A percentile compares a stretch with the other conserved stretches of the same genome.
These are phyloP conservation scores for Macaca nemestrina DNA, from an alignment of 2,113 vertebrate species.

Conservation along the genomic window DNA sequence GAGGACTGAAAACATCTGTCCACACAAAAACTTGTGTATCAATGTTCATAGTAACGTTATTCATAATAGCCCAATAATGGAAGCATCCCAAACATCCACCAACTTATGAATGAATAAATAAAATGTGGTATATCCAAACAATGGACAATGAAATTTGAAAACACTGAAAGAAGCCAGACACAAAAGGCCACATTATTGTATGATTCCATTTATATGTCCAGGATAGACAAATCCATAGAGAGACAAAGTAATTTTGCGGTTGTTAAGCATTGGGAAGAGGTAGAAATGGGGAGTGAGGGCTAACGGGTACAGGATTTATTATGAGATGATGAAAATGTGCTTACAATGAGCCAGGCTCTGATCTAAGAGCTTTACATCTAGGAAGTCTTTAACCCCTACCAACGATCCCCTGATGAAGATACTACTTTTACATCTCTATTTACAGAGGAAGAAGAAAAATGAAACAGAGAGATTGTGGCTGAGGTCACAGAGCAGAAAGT, in stretches of 20 bases:
- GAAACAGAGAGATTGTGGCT: background rate
- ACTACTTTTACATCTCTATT: background rate
- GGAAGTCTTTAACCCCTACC: background rate
- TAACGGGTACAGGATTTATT: background rate
- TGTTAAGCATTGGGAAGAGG: background rate
- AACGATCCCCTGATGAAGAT: background rate
- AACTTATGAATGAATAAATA: background rate
- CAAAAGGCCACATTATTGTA: background rate
- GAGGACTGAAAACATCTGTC: background rate
- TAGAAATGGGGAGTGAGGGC: background rate
- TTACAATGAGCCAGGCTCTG: background rate
- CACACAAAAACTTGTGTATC: background rate
- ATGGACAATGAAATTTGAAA: background rate
- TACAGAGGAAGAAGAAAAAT: background rate
- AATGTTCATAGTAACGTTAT: background rate
- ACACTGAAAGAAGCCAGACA: background rate
- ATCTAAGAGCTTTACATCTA: background rate
- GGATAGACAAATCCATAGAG: background rate
- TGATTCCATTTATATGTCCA: background rate
- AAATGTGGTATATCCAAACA: background rate
- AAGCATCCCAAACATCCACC: background rate
- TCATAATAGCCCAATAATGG: background rate
- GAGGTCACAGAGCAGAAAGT: background rate
- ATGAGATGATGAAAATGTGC: background rate
- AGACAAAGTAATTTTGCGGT: background rate